Base-by-base conservation (phyloP, 2,797 vertebrate species). In the Botia almorhae region DNA sequence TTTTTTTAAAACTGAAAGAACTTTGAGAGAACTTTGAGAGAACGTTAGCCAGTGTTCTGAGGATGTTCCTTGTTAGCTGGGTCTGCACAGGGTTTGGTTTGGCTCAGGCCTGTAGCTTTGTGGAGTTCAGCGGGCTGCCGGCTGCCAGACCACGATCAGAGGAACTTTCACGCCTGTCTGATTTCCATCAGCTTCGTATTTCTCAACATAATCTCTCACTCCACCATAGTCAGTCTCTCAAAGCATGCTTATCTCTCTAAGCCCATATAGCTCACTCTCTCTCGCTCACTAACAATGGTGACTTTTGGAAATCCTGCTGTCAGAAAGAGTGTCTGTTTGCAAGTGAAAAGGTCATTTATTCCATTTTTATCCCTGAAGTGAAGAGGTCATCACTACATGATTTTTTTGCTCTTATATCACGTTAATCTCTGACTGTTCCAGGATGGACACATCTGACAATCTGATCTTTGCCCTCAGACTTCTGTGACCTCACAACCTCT, bases 151-250 rank as follows among this genome's bases (percentile, higher is more conserved):
- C 76, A 55, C 56, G 68, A 70, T 81, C 61, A 68, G 51, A 71
- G 29, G 61, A 73, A 64, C 76, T 84, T 87, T 84, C 84, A 85
- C 50, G 81, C 78, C 78, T 76, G 81, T 84, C 61, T 65, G 76
- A 81, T 79, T 74, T 64, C 81, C 60, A 61, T 73, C 36, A 68
- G 73, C 71, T 81, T 65, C 21, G 69, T 75, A 69, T 77, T 82
- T 83, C 69, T 78, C 36, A 33, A 70, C 14, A 75, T 78, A 74
- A 77, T 65, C 73, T 50, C 39, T 67, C 56, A 58, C 46, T 74
- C 74, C 63, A 8, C 33, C 56, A 75, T 11, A n/a, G n/a, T n/a
- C n/a, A 61, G 43, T 61, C 79, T 26, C 55, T 39, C 26, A 68
- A 58, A 69, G 53, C 53, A 29, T 0, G 11, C 29, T 63, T 72